Base-by-base conservation (phyloP, 2,797 vertebrate genomes). In the Danio aesculapii region DNA sequence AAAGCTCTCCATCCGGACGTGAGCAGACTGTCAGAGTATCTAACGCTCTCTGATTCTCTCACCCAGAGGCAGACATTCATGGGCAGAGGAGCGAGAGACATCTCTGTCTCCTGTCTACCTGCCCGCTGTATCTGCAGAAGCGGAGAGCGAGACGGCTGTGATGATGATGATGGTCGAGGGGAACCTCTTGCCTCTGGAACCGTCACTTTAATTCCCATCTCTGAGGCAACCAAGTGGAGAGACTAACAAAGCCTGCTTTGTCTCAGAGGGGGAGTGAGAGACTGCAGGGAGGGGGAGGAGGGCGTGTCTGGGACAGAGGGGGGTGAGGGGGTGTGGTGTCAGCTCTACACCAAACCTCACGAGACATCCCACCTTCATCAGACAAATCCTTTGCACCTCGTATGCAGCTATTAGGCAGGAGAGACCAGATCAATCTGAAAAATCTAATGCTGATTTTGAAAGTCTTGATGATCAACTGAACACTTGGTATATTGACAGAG, bases 201-300 rank as follows among this genome's bases (percentile, higher is more conserved):
- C 90, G 91, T 93, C 93, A 93, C 90, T 93, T 94, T 92, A 91
- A 93, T 93, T 92, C 84, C 86, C 88, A 87, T 93, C 93, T 91
- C 92, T 89, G 90, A 85, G 91, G 92, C 88, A 89, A 93, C 89
- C 85, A 49, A 86, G 89, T 88, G 87, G 89, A 88, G 88, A 91
- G 88, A 86, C 91, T 91, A 90, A 94, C 93, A 94, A 93, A 92
- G 91, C 89, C 49, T 81, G 88, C 92, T 94, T 94, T 94, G 94
- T 94, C 88, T 50, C 39, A 74, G 74, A 6, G 50, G 79, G 86
- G 84, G 88, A 77, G 44, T 70, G 79, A 77, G 55, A 67, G 66
- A 77, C 52, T 52, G 68, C 75, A 81, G 72, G 50, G 50, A 30
- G 30, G n/a, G n/a, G 71, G 73, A 82, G 41, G 83, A 84, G 71